Conservation (phyloP, 2,888 invertebrate species). For the Malthinus flaveolus region DNA sequence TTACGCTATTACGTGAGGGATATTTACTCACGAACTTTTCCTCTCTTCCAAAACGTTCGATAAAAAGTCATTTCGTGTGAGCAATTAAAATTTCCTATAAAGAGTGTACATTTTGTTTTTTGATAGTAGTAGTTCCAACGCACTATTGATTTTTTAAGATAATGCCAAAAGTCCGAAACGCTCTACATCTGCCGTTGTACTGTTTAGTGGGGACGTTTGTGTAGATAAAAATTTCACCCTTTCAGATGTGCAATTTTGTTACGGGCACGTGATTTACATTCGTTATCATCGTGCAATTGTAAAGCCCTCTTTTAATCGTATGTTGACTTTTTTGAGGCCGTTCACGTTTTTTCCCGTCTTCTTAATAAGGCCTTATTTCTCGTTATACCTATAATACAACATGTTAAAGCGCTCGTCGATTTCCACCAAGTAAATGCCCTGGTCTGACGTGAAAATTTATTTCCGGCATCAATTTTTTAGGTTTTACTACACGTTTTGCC, state of each 20-base stretch:
- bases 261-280: conserved; percentile 26
- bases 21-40: too few relatives aligned
- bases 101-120: too few relatives aligned
- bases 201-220: conserved; percentile 9
- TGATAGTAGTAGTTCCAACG: too few relatives aligned
- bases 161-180: conserved; percentile 20
- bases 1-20: too few relatives aligned
- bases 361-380: too few relatives aligned
- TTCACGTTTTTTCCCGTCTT: too few relatives aligned
- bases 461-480: not conserved
- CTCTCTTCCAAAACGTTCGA: too few relatives aligned
- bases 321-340: too few relatives aligned
- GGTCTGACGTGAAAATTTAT: conserved; percentile 9
- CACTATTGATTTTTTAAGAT: conserved; percentile 5
- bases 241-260: conserved; percentile 30
- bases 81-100: too few relatives aligned
- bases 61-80: too few relatives aligned
- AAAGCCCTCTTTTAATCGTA: not conserved
- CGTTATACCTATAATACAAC: not conserved
- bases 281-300: not conserved
- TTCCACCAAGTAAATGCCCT: conserved; percentile 14
- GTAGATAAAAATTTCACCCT: conserved; percentile 34
- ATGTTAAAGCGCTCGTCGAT: conserved; percentile 20
- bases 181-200: conserved; percentile 30
- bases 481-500: too few relatives aligned